phyloP scores from a whole-genome alignment of 2,797 vertebrate species.

The Epinephelus coioides region DNA sequence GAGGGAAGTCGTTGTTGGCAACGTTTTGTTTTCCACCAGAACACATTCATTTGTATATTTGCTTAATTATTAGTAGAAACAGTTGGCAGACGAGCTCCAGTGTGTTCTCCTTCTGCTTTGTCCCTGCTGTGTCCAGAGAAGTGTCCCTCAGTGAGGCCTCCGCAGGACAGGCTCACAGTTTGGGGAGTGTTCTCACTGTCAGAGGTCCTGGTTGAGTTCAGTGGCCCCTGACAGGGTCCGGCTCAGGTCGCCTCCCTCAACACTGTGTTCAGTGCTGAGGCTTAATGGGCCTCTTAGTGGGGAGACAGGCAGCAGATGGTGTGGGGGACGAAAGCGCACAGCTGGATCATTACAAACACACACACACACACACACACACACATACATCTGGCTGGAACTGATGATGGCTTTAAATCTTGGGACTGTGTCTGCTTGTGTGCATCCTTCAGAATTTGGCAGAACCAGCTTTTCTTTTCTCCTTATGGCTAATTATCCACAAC shows the following conservation, averaged over 20 bases:
- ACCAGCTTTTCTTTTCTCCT: not conserved
- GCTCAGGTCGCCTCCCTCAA: constrained; percentile 23
- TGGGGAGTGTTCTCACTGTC: not conserved
- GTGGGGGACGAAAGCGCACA: constrained; percentile 24
- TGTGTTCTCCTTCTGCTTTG: not conserved
- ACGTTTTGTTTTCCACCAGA: no score
- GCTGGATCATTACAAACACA: constrained; percentile 18
- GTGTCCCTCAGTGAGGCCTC: not conserved
- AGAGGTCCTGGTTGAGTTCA: constrained; percentile 22
- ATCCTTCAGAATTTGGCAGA: not conserved
- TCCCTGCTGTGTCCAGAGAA: not conserved
- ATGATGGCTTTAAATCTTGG: not conserved
- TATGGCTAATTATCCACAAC: not conserved
- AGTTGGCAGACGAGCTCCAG: not conserved
- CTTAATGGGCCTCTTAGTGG: constrained; percentile 11
- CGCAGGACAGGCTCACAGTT: not conserved
- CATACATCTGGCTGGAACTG: not conserved
- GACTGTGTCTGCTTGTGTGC: not conserved
- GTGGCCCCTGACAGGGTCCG: not conserved
- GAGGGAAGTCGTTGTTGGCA: no score
- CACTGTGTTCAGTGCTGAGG: not conserved
- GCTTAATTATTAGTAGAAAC: not conserved
- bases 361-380: not conserved
- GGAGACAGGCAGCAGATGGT: constrained; percentile 35
- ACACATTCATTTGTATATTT: not conserved